A percentile compares a stretch with the other conserved stretches of the same genome.
Conservation (phyloP, 2,113 vertebrate genomes). For the Perca fluviatilis region DNA sequence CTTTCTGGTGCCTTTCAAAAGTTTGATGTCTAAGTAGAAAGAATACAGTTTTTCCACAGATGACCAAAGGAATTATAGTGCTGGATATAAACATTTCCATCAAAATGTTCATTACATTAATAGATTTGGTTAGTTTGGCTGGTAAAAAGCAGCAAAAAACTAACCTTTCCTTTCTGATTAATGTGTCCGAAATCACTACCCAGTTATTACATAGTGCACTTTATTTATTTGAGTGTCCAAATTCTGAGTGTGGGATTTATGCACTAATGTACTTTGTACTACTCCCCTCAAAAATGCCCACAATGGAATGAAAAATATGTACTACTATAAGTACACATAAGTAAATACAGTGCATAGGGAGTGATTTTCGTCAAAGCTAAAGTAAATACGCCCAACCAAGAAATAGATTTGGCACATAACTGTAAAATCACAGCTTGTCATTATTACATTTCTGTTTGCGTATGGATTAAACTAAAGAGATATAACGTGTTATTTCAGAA, state of each 20-base stretch:
- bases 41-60: not conserved
- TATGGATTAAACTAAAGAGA: too few relatives aligned
- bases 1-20: slow-evolving; percentile 46
- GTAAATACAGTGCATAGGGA: not conserved
- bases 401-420: too few relatives aligned
- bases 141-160: not conserved
- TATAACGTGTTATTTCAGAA: too few relatives aligned
- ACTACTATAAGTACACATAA: not conserved
- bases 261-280: not conserved
- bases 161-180: not conserved
- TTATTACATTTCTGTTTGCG: too few relatives aligned
- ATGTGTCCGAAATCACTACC: too few relatives aligned
- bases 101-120: too few relatives aligned
- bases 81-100: not conserved
- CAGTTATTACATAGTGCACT: not conserved
- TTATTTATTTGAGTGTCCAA: not conserved
- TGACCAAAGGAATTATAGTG: not conserved
- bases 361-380: not conserved
- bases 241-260: not conserved
- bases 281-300: not conserved
- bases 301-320: not conserved
- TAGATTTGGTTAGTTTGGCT: not conserved
- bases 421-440: too few relatives aligned
- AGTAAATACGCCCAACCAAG: not conserved
- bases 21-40: not conserved